Conservation (phyloP, 2,888 invertebrate species). For the Campaea margaritaria region DNA sequence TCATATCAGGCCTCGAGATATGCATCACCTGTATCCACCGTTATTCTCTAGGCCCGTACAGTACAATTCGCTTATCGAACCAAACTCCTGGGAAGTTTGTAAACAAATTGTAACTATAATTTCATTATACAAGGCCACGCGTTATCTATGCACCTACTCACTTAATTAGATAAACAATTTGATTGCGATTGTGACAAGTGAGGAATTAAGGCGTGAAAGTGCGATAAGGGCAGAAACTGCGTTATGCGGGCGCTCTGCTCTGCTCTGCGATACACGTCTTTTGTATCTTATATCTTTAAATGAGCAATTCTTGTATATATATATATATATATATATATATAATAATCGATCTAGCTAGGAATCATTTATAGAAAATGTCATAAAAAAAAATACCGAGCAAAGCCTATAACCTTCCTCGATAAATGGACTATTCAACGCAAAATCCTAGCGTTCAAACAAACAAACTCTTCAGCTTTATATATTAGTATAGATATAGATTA, state of each 20-base stretch:
- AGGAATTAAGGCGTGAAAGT: background rate
- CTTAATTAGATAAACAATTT: constrained; percentile 13
- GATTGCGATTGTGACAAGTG: constrained; percentile 6
- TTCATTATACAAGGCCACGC: constrained; percentile 32
- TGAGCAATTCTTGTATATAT: no score
- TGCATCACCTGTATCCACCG: constrained; percentile 62
- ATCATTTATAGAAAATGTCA: no score
- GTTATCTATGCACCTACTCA: constrained; percentile 12
- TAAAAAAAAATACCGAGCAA: no score
- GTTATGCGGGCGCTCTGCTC: no score
- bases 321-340: no score
- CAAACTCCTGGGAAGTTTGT: constrained; percentile 21
- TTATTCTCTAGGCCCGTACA: constrained; percentile 54
- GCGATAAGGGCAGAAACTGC: no score
- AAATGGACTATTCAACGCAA: no score
- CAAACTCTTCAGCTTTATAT: no score
- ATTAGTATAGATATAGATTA: no score
- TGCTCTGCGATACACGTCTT: background rate
- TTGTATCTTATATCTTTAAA: background rate
- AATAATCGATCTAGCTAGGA: no score
- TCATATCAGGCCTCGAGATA: constrained; percentile 53
- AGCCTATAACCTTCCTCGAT: no score
- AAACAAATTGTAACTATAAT: constrained; percentile 33
- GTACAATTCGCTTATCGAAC: constrained; percentile 28
- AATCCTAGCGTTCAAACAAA: no score